These are phyloP conservation scores for Nephrotoma guestfalica DNA, from an alignment of 2,888 invertebrate species.

Conservation along the genomic window DNA sequence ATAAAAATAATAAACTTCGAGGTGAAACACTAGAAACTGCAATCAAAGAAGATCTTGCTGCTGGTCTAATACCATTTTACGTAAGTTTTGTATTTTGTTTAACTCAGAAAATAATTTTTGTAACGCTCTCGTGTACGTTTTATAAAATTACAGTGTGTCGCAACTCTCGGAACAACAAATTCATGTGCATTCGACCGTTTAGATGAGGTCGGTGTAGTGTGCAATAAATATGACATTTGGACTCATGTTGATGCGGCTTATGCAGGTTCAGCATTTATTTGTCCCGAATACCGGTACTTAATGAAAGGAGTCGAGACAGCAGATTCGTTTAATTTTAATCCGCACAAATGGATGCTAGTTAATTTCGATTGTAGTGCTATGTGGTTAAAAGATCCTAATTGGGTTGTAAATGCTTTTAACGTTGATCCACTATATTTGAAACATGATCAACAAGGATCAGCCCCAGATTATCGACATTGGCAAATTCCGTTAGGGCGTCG, in stretches of 20 bases:
- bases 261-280: conserved; percentile 91
- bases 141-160: conserved; percentile 45
- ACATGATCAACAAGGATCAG: conserved; percentile 80
- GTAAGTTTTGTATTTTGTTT: conserved; percentile 34
- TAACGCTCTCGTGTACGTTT: conserved; percentile 9
- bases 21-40: conserved; percentile 63
- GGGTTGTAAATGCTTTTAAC: conserved; percentile 89
- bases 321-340: conserved; percentile 96
- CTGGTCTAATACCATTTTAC: conserved; percentile 91
- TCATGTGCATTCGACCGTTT: conserved; percentile 88
- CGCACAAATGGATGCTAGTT: conserved; percentile 98
- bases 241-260: conserved; percentile 95
- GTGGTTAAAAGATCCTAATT: conserved; percentile 85
- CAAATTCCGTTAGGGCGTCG: conserved; percentile 89
- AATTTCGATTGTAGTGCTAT: conserved; percentile 98
- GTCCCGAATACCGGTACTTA: conserved; percentile 85
- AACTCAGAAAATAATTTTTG: background rate
- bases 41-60: conserved; percentile 68
- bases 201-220: conserved; percentile 82
- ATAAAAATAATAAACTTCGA: conserved; percentile 53
- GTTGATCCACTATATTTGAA: conserved; percentile 95
- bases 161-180: conserved; percentile 90
- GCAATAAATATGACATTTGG: conserved; percentile 66
- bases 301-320: conserved; percentile 82
- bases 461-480: conserved; percentile 94